These are phyloP conservation scores for Embiotoca jacksoni DNA, from an alignment of 2,113 vertebrate genomes.

Conservation along the genomic window DNA sequence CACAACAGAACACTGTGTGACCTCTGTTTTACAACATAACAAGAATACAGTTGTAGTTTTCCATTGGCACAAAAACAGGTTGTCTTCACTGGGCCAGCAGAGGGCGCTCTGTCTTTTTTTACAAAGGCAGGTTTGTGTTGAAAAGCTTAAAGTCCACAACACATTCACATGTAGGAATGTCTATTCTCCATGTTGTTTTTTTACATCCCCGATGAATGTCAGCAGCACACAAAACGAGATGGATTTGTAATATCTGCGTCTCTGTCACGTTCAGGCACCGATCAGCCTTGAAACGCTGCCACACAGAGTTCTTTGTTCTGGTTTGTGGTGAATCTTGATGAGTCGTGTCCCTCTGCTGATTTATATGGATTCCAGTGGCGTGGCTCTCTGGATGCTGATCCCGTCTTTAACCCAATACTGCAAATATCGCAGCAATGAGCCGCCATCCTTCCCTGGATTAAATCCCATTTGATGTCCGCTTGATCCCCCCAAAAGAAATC, in stretches of 20 bases:
- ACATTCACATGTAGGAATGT: slow-evolving; percentile 36
- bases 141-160: neutral
- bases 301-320: slow-evolving; percentile 55
- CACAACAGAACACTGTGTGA: neutral
- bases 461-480: neutral
- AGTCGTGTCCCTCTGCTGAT: slow-evolving; percentile 26
- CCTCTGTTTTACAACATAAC: neutral
- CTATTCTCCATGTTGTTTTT: slow-evolving; percentile 13
- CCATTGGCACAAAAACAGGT: slow-evolving; percentile 7
- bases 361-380: slow-evolving; percentile 31
- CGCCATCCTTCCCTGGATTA: neutral
- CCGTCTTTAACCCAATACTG: slow-evolving; percentile 14
- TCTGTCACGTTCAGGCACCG: slow-evolving; percentile 35
- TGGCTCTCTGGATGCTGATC: slow-evolving; percentile 18
- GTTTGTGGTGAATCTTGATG: slow-evolving; percentile 41
- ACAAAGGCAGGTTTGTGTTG: neutral
- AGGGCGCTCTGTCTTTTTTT: slow-evolving; percentile 24
- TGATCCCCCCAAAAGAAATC: neutral
- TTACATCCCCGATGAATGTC: slow-evolving; percentile 24
- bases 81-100: slow-evolving; percentile 44
- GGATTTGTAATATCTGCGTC: neutral
- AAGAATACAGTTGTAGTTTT: slow-evolving; percentile 15
- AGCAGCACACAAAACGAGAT: neutral
- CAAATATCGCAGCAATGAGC: slow-evolving; percentile 4
- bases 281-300: slow-evolving; percentile 24